Evolutionary conservation across 92 coral and sea anemone species (phyloP), one percentile per base, ranked within the genome.

Genomic region (Pocillopora meandrina): DNA sequence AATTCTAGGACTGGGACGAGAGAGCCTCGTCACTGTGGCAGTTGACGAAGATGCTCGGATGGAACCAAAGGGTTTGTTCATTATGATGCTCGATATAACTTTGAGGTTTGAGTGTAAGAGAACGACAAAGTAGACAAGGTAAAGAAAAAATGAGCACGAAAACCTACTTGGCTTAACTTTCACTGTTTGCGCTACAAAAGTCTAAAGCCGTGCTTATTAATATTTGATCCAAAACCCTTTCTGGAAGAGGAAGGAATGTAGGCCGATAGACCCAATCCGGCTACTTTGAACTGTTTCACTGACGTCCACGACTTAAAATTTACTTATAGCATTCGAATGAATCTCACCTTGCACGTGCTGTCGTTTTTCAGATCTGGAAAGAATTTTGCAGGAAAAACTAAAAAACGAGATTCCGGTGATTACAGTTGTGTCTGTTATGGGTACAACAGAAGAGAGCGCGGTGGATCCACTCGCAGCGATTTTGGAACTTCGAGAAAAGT

Each of bases 391-490:
- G 12, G 57, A 87, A 19, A 89, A 89, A 73, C 73, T 89, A 68
- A 65, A 73, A 18, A 63, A 87, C 18, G 71, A 89, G 23, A 86
- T 86, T 71, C 95, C 98, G 12, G 93, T 94, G 16, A 89, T 94
- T 20, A 83, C 92, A 2, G 94, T 94, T 63, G 89, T 91, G 1
- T 88, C 95, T 17, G 84, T 95, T 9, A 90, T 91, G 90, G 98
- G 98, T 42, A 95, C 97, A 33, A 95, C 98, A 2, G 98, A 95
- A 71, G 96, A 93, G 83, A 93, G 98, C 26, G 98, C 98, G 33
- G 90, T 95, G 75, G 98, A 95, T 85, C 96, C 98, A 1, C 82
- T 95, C 33, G 81, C 86, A n/a, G 96, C 91, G 1, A 85, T 95
- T 61, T 75, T 95, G 18, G 89, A 80, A 67, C 49, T 92, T 7